A percentile compares a stretch with the other conserved stretches of the same genome.
Evolutionary conservation across 2,113 vertebrate genomes (phyloP).

Genomic region (Cygnus atratus): DNA sequence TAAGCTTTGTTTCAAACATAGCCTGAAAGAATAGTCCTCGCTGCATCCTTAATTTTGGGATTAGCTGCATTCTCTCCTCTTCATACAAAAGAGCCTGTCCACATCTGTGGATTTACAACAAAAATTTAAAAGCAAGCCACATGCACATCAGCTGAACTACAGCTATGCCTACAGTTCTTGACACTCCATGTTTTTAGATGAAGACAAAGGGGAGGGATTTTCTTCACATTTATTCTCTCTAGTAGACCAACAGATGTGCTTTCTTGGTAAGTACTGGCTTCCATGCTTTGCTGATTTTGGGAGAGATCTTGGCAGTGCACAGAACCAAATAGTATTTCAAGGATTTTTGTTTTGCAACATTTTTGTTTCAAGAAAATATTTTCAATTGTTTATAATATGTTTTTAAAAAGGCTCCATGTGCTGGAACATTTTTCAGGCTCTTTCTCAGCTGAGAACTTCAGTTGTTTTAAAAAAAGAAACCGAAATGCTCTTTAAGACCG

Average conservation of each 20-base stretch:
- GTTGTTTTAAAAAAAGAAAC: neutral
- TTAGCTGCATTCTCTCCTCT: neutral
- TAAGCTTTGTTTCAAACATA: conserved; percentile 21
- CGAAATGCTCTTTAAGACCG: neutral
- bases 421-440: neutral
- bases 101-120: neutral
- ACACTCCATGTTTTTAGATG: neutral
- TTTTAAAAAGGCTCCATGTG: neutral
- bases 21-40: neutral
- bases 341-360: neutral
- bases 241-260: neutral
- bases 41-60: neutral
- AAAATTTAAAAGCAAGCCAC: neutral
- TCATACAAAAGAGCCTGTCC: neutral
- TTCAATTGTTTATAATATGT: neutral
- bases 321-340: neutral
- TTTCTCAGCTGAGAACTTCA: neutral
- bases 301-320: neutral
- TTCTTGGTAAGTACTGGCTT: neutral
- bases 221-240: neutral
- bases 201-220: neutral
- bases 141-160: neutral
- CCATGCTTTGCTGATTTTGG: neutral
- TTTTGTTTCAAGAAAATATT: neutral
- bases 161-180: neutral